A percentile compares a stretch with the other conserved stretches of the same genome.
phyloP scores from a whole-genome alignment of 2,888 invertebrate species.

The Pristionchus maxplancki region DNA sequence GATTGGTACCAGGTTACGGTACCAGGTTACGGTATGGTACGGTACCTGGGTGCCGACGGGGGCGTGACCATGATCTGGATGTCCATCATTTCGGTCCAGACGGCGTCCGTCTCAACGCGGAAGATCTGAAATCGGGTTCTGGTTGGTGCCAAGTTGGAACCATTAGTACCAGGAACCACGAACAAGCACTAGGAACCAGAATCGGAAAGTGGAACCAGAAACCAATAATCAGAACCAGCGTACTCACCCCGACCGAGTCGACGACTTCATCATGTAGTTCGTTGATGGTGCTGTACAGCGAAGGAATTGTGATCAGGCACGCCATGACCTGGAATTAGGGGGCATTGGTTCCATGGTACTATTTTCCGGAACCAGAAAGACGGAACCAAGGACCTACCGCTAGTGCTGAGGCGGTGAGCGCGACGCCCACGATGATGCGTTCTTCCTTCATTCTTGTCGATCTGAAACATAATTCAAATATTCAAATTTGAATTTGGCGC shows the following conservation, averaged over 20 bases:
- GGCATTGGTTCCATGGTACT: not conserved
- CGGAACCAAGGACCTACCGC: not conserved
- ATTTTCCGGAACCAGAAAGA: not conserved
- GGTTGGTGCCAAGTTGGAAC: not conserved
- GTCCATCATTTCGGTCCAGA: conserved; percentile 76
- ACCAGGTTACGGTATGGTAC: not conserved
- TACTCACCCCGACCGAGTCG: conserved; percentile 49
- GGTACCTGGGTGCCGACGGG: conserved; percentile 68
- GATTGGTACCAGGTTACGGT: not conserved
- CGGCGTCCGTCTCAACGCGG: conserved; percentile 75
- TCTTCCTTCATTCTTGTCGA: conserved; percentile 50
- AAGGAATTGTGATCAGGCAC: conserved; percentile 72
- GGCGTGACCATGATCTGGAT: conserved; percentile 74
- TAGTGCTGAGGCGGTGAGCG: conserved; percentile 16
- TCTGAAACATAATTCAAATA: not conserved
- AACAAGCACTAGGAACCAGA: not conserved
- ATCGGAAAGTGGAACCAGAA: not conserved
- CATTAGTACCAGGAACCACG: not conserved
- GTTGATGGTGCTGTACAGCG: conserved; percentile 72
- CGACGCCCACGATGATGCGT: conserved; percentile 49
- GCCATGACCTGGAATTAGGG: conserved; percentile 60
- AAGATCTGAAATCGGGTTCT: conserved; percentile 61
- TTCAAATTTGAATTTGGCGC: not conserved
- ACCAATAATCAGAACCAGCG: no score
- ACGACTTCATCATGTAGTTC: conserved; percentile 66